Percentiles rank a stretch among this genome's conserved stretches.
These are phyloP conservation scores for Cryptophagus acutangulus DNA, from an alignment of 2,888 invertebrate genomes.

Conservation along the genomic window DNA sequence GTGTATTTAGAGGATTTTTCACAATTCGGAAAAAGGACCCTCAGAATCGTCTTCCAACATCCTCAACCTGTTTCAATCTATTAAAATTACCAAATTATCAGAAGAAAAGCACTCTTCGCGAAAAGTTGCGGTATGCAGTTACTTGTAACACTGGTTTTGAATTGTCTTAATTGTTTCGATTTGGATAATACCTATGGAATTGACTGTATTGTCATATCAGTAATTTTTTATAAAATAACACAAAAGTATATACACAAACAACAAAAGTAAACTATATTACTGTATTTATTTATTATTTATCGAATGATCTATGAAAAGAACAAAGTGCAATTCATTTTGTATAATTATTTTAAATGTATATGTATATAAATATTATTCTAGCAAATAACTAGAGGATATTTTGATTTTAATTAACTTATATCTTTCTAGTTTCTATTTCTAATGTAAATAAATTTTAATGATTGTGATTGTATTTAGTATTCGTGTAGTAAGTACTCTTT, in stretches of 20 bases:
- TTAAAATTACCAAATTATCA: conserved; percentile 98
- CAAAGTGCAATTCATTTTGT: conserved; percentile 6
- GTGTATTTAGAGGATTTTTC: conserved; percentile 96
- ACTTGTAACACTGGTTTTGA: conserved; percentile 98
- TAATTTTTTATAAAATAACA: conserved; percentile 16
- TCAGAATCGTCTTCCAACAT: conserved; percentile 92
- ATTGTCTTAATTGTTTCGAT: conserved; percentile 70
- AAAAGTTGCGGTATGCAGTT: conserved; percentile 96
- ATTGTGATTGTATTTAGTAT: too few species aligned
- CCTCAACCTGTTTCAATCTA: conserved; percentile 98
- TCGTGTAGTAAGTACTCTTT: too few species aligned
- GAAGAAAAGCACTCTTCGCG: conserved; percentile 88
- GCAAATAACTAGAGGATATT: too few species aligned
- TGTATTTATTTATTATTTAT: conserved; percentile 8
- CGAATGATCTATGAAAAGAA: too few species aligned
- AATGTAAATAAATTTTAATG: too few species aligned
- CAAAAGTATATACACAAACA: too few species aligned
- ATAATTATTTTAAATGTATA: neutral
- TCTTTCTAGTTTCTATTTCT: too few species aligned
- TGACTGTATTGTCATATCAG: conserved; percentile 22
- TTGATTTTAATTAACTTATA: too few species aligned
- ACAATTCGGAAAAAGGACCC: conserved; percentile 94
- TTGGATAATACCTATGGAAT: conserved; percentile 14
- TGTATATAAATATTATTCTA: neutral
- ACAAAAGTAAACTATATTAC: too few species aligned